Conservation (phyloP, 2,888 invertebrate species). For the Deilephila elpenor region DNA sequence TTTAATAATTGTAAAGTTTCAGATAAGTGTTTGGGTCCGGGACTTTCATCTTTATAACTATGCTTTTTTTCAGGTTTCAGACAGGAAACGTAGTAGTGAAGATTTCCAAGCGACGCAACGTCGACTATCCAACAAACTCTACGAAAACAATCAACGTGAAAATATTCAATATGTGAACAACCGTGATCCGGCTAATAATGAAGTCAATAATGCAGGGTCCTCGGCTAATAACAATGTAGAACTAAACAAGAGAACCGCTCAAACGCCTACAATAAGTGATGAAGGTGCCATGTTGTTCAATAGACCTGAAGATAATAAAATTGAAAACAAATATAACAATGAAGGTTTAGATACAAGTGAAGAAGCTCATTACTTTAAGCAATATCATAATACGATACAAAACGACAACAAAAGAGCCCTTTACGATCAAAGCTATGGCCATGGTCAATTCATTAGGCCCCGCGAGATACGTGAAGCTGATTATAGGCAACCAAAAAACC, state of each 20-base stretch:
- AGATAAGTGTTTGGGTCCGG: too few species aligned
- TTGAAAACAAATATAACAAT: slow-evolving; percentile 52
- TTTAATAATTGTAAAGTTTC: too few species aligned
- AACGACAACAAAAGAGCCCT: slow-evolving; percentile 51
- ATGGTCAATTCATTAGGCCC: slow-evolving; percentile 47
- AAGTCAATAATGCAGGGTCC: slow-evolving; percentile 43
- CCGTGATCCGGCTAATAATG: slow-evolving; percentile 41
- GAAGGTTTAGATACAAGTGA: slow-evolving; percentile 46
- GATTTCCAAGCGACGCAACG: neutral
- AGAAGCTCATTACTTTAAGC: slow-evolving; percentile 50
- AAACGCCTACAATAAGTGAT: slow-evolving; percentile 50
- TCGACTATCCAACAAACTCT: slow-evolving; percentile 43
- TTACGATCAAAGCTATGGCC: slow-evolving; percentile 51
- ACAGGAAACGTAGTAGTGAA: neutral
- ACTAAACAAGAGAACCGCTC: slow-evolving; percentile 48
- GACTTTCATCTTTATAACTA: too few species aligned
- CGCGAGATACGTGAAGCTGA: slow-evolving; percentile 62
- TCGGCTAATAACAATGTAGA: neutral
- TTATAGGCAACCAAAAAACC: slow-evolving; percentile 40
- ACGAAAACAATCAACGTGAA: slow-evolving; percentile 47
- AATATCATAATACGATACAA: slow-evolving; percentile 55
- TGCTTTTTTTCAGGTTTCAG: slow-evolving; percentile 23
- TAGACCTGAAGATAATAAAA: slow-evolving; percentile 46
- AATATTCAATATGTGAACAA: slow-evolving; percentile 46
- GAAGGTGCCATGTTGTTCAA: slow-evolving; percentile 55